phyloP scores from a whole-genome alignment of 2,888 invertebrate species.

The Helobdella robusta region DNA sequence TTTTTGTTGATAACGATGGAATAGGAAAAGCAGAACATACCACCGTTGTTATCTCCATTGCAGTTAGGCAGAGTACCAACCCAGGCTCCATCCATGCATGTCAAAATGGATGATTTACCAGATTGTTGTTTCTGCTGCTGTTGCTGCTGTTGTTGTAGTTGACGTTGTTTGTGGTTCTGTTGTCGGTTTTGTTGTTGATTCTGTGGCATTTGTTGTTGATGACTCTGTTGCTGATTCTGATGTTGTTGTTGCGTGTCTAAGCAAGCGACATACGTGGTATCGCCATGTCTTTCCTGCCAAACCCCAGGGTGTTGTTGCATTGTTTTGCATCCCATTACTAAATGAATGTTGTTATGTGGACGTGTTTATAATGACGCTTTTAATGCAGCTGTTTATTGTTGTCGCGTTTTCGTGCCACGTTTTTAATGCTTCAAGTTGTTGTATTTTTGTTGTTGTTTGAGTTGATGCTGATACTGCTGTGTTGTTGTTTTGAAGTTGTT shows the following conservation, averaged over 20 bases:
- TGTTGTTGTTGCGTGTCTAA: background rate
- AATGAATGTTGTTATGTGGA: too few relatives aligned
- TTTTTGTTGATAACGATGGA: too few relatives aligned
- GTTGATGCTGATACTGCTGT: too few relatives aligned
- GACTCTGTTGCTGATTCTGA: background rate
- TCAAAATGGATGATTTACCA: background rate
- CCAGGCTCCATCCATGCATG: background rate
- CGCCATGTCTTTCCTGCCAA: background rate
- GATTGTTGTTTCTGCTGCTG: constrained; percentile 10
- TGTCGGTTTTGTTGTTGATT: background rate
- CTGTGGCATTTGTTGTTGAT: background rate
- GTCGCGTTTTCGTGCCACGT: too few relatives aligned
- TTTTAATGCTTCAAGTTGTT: too few relatives aligned
- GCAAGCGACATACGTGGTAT: background rate
- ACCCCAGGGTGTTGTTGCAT: background rate
- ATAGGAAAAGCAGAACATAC: too few relatives aligned
- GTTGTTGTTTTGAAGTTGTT: too few relatives aligned
- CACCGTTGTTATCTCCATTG: too few relatives aligned
- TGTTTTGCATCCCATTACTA: background rate
- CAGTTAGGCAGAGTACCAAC: background rate
- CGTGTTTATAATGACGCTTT: too few relatives aligned
- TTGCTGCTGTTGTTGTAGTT: background rate
- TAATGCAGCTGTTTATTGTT: too few relatives aligned
- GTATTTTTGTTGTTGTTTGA: too few relatives aligned
- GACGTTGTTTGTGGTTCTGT: background rate